Conservation (phyloP, 2,888 invertebrate species). For the Pyrrhopygopsis socrates region DNA sequence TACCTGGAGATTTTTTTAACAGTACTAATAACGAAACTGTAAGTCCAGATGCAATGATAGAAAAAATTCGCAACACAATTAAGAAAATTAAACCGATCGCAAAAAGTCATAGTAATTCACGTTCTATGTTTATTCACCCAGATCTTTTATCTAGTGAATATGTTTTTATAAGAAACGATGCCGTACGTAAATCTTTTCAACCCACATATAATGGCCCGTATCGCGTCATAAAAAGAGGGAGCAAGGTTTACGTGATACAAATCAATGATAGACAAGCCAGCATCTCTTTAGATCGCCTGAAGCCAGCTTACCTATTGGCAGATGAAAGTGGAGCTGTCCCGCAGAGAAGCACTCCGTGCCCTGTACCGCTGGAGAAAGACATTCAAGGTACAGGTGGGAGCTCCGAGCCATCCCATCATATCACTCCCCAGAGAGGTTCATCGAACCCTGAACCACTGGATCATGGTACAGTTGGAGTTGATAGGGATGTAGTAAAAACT, state of each 20-base stretch:
- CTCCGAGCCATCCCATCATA: not conserved
- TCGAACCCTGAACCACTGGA: not conserved
- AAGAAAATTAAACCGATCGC: not conserved
- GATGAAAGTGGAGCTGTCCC: not conserved
- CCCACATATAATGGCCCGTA: not conserved
- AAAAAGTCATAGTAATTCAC: not conserved
- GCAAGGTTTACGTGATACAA: not conserved
- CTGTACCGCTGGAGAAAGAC: not conserved
- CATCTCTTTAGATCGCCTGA: not conserved
- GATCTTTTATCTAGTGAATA: not conserved
- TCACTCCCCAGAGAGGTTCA: not conserved
- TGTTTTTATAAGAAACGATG: not conserved
- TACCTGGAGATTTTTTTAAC: slow-evolving; percentile 1
- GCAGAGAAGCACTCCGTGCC: not conserved
- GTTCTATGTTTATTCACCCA: not conserved
- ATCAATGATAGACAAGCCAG: not conserved
- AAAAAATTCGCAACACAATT: not conserved
- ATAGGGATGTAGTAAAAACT: not conserved
- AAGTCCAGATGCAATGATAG: not conserved
- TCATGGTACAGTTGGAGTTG: not conserved
- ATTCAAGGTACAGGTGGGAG: too few relatives aligned
- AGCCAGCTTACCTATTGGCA: not conserved
- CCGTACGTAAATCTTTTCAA: not conserved
- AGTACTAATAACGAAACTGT: not conserved
- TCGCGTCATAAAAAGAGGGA: not conserved